phyloP scores from a whole-genome alignment of 2,797 vertebrate genomes.

The Lithobates pipiens region DNA sequence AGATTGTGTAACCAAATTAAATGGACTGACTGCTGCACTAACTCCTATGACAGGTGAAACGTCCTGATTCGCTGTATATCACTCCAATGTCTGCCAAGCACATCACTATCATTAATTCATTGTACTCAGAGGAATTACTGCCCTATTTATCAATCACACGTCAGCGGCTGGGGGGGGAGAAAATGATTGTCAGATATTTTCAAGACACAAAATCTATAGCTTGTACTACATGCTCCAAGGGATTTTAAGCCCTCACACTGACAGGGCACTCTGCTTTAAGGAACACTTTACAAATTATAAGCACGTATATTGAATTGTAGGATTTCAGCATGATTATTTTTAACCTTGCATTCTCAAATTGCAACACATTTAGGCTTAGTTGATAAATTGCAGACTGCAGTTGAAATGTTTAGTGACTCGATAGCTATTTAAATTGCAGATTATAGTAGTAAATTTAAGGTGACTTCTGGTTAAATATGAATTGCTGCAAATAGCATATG shows the following conservation, averaged over 20 bases:
- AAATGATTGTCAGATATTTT: constrained; percentile 28
- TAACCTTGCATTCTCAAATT: neutral
- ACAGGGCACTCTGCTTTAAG: neutral
- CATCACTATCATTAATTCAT: constrained; percentile 41
- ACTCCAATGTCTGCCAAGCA: neutral
- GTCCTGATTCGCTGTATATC: constrained; percentile 13
- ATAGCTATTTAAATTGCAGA: too few species aligned
- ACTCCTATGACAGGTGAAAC: constrained; percentile 18
- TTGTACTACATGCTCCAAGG: constrained; percentile 9
- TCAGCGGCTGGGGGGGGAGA: neutral
- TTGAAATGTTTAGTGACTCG: too few species aligned
- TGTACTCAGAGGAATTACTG: constrained; percentile 36
- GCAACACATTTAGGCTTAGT: neutral
- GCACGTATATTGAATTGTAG: neutral
- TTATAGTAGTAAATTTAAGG: too few species aligned
- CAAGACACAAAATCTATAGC: constrained; percentile 19
- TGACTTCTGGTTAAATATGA: too few species aligned
- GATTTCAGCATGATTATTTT: neutral
- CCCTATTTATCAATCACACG: constrained; percentile 37
- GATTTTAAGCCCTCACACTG: neutral
- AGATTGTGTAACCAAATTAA: neutral
- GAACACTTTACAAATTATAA: neutral
- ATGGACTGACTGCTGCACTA: neutral
- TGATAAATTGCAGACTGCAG: too few species aligned
- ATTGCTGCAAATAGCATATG: too few species aligned